A percentile compares a stretch with the other conserved stretches of the same genome.
phyloP scores from a whole-genome alignment of 2,888 invertebrate species.

The Pocota personata region DNA sequence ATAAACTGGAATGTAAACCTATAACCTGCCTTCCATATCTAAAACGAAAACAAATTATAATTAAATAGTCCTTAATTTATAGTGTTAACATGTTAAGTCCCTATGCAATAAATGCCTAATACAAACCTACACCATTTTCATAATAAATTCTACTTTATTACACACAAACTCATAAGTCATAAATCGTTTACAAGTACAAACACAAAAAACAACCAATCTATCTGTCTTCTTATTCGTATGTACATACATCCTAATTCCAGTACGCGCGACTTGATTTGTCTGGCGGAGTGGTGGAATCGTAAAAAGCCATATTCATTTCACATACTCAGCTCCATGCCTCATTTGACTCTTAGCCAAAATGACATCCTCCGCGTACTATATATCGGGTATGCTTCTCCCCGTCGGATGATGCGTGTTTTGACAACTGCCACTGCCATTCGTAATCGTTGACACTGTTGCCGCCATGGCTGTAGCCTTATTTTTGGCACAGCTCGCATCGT shows the following conservation, averaged over 20 bases:
- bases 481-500: slow-evolving; percentile 82
- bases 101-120: slow-evolving; percentile 37
- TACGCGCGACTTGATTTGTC: background rate
- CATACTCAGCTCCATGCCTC: slow-evolving; percentile 71
- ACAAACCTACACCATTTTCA: slow-evolving; percentile 37
- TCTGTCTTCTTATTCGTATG: slow-evolving; percentile 3
- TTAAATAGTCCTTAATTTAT: slow-evolving; percentile 7
- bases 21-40: too few species aligned
- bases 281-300: background rate
- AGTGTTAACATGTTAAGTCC: slow-evolving; percentile 54
- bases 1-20: too few species aligned
- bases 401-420: slow-evolving; percentile 67
- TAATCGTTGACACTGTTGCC: slow-evolving; percentile 57
- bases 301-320: slow-evolving; percentile 54
- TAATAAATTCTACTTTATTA: slow-evolving; percentile 34
- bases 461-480: slow-evolving; percentile 77
- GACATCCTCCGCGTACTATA: slow-evolving; percentile 82
- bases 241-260: background rate
- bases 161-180: slow-evolving; percentile 47
- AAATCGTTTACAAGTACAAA: slow-evolving; percentile 50
- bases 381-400: slow-evolving; percentile 77
- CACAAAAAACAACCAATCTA: slow-evolving; percentile 43
- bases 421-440: slow-evolving; percentile 66
- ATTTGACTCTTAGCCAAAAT: slow-evolving; percentile 80
- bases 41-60: background rate